Percentiles rank a stretch among this genome's conserved stretches.
phyloP scores from a whole-genome alignment of 92 coral and sea anemone genomes.

The Epizoanthus illoricatus region DNA sequence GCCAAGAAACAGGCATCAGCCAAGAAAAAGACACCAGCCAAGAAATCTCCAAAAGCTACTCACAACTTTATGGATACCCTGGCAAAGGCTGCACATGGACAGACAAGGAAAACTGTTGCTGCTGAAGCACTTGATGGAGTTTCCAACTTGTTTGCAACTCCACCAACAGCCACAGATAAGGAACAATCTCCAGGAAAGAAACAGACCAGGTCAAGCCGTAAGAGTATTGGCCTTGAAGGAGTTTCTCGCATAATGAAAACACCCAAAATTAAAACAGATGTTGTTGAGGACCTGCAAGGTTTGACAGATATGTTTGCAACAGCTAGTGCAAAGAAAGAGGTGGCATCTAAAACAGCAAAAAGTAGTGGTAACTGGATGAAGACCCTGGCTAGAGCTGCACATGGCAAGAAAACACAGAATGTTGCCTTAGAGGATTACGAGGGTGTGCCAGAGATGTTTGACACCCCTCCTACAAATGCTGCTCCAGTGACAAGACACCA shows the following conservation, averaged over 20 bases:
- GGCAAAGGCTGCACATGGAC: slow-evolving; percentile 27
- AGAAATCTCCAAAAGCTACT: slow-evolving; percentile 28
- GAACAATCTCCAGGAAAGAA: slow-evolving; percentile 15
- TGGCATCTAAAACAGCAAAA: slow-evolving; percentile 25
- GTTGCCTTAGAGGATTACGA: slow-evolving; percentile 37
- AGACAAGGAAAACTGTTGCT: slow-evolving; percentile 26
- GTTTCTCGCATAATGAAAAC: slow-evolving; percentile 60
- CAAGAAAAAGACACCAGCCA: slow-evolving; percentile 24
- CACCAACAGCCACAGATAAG: slow-evolving; percentile 49
- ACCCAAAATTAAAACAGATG: slow-evolving; percentile 39
- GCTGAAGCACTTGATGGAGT: slow-evolving; percentile 57
- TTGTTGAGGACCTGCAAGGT: slow-evolving; percentile 60
- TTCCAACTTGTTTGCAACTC: slow-evolving; percentile 63
- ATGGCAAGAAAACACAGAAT: slow-evolving; percentile 42
- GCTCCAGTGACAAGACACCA: background rate
- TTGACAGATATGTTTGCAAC: slow-evolving; percentile 62
- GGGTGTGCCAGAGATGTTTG: slow-evolving; percentile 69
- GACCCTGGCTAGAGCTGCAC: slow-evolving; percentile 61
- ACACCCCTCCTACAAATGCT: slow-evolving; percentile 46
- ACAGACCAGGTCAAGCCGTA: slow-evolving; percentile 44
- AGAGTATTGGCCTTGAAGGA: slow-evolving; percentile 64
- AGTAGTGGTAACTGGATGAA: slow-evolving; percentile 70
- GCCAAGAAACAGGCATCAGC: slow-evolving; percentile 44
- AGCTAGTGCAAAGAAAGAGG: slow-evolving; percentile 41
- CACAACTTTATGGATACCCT: slow-evolving; percentile 39